These are phyloP conservation scores for Andrena flavipes DNA, from an alignment of 2,888 invertebrate species.

Conservation along the genomic window DNA sequence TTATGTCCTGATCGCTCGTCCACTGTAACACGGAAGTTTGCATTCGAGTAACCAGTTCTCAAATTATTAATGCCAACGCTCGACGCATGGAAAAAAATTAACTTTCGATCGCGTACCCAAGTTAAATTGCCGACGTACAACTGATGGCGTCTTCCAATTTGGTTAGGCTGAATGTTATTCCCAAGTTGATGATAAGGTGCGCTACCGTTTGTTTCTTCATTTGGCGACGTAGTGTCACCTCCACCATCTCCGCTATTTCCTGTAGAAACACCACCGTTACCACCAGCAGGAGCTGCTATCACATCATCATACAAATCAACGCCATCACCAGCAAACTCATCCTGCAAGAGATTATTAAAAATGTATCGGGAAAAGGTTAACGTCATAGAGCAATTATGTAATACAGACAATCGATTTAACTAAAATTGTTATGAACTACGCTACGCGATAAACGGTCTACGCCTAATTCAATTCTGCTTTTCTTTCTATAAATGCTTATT, in stretches of 20 bases:
- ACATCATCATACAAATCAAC: conserved; percentile 98
- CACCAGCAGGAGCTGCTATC: conserved; percentile 91
- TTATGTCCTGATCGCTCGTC: conserved; percentile 98
- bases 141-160: conserved; percentile 92
- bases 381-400: not conserved
- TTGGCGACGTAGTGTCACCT: conserved; percentile 87
- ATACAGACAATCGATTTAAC: too few relatives aligned
- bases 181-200: conserved; percentile 89
- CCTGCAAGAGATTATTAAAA: conserved; percentile 85
- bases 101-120: conserved; percentile 89
- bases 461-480: too few relatives aligned
- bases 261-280: conserved; percentile 81
- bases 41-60: not conserved
- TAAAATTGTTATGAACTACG: too few relatives aligned
- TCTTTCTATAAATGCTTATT: too few relatives aligned
- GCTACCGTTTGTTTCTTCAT: conserved; percentile 91
- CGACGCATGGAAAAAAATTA: not conserved
- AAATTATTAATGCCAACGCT: not conserved
- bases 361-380: not conserved
- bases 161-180: conserved; percentile 89
- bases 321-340: conserved; percentile 93
- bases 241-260: conserved; percentile 84
- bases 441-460: too few relatives aligned
- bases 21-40: conserved; percentile 88
- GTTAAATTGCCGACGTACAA: conserved; percentile 99